Conservation (phyloP, 2,113 vertebrate genomes). For the Polypterus senegalus region DNA sequence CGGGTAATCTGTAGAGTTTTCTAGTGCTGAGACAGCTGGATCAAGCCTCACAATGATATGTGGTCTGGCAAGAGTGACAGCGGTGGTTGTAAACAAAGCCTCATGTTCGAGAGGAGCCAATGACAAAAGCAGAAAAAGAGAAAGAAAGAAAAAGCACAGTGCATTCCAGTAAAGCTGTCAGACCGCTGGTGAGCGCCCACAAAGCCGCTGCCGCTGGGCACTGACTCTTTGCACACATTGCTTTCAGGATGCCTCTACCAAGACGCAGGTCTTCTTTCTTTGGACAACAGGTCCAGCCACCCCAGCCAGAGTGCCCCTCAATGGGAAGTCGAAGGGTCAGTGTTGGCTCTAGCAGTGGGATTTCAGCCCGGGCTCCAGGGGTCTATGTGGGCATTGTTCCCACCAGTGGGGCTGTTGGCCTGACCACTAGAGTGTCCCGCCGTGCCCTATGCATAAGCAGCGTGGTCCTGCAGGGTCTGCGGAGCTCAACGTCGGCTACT, state of each 20-base stretch:
- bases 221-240: constrained; percentile 18
- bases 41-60: constrained; percentile 17
- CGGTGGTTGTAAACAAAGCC: constrained; percentile 41
- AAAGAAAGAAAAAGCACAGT: constrained; percentile 2
- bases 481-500: constrained; percentile 54
- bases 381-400: constrained; percentile 60
- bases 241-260: constrained; percentile 62
- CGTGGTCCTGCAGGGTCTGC: constrained; percentile 76
- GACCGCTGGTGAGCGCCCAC: constrained; percentile 12
- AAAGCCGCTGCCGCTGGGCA: constrained; percentile 18
- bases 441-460: constrained; percentile 85
- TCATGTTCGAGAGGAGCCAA: constrained; percentile 57
- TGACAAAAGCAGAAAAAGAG: constrained; percentile 44
- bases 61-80: constrained; percentile 1
- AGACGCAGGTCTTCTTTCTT: constrained; percentile 66
- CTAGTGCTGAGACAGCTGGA: constrained; percentile 49
- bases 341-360: constrained; percentile 13
- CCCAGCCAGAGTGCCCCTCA: constrained; percentile 38
- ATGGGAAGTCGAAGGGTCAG: constrained; percentile 36
- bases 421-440: constrained; percentile 72
- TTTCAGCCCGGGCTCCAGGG: constrained; percentile 37
- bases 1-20: constrained; percentile 35
- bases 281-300: constrained; percentile 43
- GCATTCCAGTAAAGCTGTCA: constrained; percentile 22
- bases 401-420: constrained; percentile 37